Conservation (phyloP, 2,888 invertebrate species). For the Heliconius charithonia region DNA sequence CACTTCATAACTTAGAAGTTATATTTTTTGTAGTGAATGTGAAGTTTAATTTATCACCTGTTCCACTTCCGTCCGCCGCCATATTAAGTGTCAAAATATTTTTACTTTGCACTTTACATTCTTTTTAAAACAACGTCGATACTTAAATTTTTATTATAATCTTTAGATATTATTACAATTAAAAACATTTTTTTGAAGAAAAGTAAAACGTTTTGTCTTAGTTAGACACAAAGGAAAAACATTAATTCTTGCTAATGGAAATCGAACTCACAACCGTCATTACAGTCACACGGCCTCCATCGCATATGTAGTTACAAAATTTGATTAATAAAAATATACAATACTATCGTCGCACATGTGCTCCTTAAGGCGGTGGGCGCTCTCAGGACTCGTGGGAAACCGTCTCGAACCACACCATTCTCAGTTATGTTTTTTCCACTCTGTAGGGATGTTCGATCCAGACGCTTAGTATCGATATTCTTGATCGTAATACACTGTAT, state of each 20-base stretch:
- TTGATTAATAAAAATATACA: conserved; percentile 55
- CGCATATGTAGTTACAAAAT: conserved; percentile 26
- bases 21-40: neutral
- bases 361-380: conserved; percentile 51
- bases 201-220: no score
- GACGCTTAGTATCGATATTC: neutral
- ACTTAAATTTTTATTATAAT: neutral
- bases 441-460: conserved; percentile 27
- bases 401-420: conserved; percentile 65
- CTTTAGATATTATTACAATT: neutral
- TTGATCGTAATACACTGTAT: neutral
- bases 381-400: conserved; percentile 69
- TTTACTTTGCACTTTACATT: conserved; percentile 1
- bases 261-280: neutral
- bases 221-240: no score
- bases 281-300: neutral
- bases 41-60: conserved; percentile 10
- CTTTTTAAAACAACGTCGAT: neutral
- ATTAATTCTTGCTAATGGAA: neutral
- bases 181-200: no score
- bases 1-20: neutral
- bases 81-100: neutral
- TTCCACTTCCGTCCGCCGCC: neutral
- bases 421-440: conserved; percentile 61
- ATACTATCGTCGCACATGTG: conserved; percentile 76